Percentiles rank a stretch among this genome's conserved stretches.
phyloP scores from a whole-genome alignment of 2,888 invertebrate species.

The Phortica okadai region DNA sequence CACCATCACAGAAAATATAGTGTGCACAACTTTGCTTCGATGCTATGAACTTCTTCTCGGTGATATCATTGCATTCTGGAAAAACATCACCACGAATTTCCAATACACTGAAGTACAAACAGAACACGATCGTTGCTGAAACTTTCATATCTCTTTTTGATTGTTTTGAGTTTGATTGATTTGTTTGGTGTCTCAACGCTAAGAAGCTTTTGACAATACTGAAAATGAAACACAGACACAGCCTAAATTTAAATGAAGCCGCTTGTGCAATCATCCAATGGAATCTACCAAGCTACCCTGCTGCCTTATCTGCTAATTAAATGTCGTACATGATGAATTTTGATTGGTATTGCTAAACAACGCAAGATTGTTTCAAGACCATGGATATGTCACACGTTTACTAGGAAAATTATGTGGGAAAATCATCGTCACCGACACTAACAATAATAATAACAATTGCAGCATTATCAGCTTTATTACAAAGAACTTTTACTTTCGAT shows the following conservation, averaged over 20 bases:
- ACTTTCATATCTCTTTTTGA: not conserved
- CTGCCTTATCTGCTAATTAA: not conserved
- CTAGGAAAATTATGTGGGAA: no score
- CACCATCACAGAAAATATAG: conserved; percentile 65
- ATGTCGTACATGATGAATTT: not conserved
- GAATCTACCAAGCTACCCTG: not conserved
- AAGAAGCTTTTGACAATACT: not conserved
- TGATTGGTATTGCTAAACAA: conserved; percentile 8
- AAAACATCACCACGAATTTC: conserved; percentile 46
- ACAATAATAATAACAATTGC: no score
- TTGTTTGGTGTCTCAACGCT: not conserved
- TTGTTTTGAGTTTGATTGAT: not conserved
- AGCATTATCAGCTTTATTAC: not conserved
- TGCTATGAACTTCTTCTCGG: conserved; percentile 47
- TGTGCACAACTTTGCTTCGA: conserved; percentile 62
- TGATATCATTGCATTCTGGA: conserved; percentile 49
- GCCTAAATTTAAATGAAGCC: not conserved
- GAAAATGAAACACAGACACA: not conserved
- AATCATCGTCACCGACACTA: no score
- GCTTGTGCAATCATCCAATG: not conserved
- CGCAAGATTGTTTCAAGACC: not conserved
- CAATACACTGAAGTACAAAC: conserved; percentile 27
- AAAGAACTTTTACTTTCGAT: not conserved
- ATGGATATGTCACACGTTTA: not conserved
- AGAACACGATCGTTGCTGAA: not conserved